These are phyloP conservation scores for Platichthys flesus DNA, from an alignment of 2,113 vertebrate species.

Conservation along the genomic window DNA sequence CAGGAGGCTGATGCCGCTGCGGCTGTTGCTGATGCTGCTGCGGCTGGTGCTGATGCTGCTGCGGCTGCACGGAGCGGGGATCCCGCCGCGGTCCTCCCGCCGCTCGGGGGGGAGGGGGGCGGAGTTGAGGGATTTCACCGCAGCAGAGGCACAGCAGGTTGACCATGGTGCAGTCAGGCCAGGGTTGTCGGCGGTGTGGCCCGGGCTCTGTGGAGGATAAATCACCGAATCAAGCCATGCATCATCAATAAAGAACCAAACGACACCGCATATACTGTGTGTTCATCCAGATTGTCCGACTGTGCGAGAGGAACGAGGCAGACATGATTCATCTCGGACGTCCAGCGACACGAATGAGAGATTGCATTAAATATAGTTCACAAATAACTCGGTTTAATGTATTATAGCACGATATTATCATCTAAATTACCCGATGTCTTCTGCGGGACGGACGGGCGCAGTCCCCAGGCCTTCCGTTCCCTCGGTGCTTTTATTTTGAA, in stretches of 20 bases:
- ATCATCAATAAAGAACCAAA: background rate
- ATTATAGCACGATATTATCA: background rate
- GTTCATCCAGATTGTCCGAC: background rate
- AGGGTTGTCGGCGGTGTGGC: background rate
- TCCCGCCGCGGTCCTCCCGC: slow-evolving; percentile 71
- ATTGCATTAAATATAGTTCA: background rate
- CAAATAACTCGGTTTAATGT: background rate
- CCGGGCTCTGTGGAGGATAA: background rate
- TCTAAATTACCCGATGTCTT: accelerated
- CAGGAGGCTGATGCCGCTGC: slow-evolving; percentile 66
- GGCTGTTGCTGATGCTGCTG: slow-evolving; percentile 26
- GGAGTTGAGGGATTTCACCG: slow-evolving; percentile 81
- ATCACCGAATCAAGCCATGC: background rate
- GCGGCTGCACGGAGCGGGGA: slow-evolving; percentile 66
- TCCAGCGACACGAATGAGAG: background rate
- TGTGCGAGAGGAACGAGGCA: background rate
- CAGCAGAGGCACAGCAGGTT: slow-evolving; percentile 81
- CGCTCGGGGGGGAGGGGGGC: slow-evolving; percentile 70
- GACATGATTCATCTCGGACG: background rate
- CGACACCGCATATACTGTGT: no score
- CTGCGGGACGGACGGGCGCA: accelerated
- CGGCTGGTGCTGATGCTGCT: slow-evolving; percentile 28
- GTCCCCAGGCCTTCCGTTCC: accelerated
- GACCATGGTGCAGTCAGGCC: slow-evolving; percentile 69
- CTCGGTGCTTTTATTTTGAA: slow-evolving; percentile 58